Evolutionary conservation across 2,113 vertebrate species (phyloP).

Genomic region (Caranx ignobilis): DNA sequence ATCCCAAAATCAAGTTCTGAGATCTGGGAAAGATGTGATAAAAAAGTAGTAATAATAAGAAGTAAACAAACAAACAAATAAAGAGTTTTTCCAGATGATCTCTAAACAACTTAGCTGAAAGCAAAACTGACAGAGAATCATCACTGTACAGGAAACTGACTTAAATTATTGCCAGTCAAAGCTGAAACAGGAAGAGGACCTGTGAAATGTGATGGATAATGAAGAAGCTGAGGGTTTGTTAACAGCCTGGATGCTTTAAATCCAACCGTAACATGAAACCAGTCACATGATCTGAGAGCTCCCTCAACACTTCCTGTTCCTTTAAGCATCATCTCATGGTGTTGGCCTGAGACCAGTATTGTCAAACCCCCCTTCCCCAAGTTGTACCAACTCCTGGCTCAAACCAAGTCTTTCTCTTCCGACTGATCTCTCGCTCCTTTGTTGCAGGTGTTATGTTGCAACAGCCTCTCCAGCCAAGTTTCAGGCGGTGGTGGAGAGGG

Average conservation of each 20-base stretch:
- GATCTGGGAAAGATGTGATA: no score
- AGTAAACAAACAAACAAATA: not conserved
- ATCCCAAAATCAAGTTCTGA: no score
- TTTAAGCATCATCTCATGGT: not conserved
- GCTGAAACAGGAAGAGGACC: no score
- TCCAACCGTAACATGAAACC: not conserved
- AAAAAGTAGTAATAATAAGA: not conserved
- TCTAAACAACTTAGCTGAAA: not conserved
- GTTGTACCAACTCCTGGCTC: not conserved
- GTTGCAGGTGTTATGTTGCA: constrained; percentile 88
- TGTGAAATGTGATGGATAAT: no score
- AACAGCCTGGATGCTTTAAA: no score
- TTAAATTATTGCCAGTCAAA: no score
- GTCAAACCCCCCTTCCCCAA: not conserved
- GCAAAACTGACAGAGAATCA: not conserved
- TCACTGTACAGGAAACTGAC: no score
- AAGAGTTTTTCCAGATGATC: not conserved
- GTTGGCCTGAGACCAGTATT: no score
- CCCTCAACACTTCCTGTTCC: not conserved
- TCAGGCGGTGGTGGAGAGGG: constrained; percentile 83
- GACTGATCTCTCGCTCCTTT: not conserved
- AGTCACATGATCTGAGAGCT: not conserved
- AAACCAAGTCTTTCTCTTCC: not conserved
- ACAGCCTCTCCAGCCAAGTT: constrained; percentile 94
- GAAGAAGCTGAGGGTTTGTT: no score